Conservation (phyloP, 2,113 vertebrate genomes). For the Odontesthes bonariensis region DNA sequence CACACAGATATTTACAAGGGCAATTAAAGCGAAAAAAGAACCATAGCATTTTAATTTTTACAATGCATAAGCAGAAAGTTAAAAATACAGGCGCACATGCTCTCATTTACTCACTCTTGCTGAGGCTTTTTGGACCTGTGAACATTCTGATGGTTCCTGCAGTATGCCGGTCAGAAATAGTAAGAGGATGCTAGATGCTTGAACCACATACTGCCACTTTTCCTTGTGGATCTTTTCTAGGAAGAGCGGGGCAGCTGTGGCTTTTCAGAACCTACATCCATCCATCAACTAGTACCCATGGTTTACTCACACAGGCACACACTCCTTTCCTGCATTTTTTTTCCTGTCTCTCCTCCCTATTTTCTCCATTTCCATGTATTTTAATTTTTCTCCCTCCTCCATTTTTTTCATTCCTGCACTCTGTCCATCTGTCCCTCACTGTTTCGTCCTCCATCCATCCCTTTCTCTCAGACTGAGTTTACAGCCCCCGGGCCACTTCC, state of each 20-base stretch:
- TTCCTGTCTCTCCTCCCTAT: conserved; percentile 9
- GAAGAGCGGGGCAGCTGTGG: conserved; percentile 76
- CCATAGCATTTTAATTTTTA: conserved; percentile 44
- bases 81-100: conserved; percentile 47
- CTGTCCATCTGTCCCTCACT: conserved; percentile 30
- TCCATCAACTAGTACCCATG: conserved; percentile 74
- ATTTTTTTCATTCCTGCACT: neutral
- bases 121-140: conserved; percentile 39
- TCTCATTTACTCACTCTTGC: conserved; percentile 36
- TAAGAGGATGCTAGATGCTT: conserved; percentile 82
- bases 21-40: conserved; percentile 54
- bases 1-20: conserved; percentile 59
- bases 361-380: conserved; percentile 45
- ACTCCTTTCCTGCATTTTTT: conserved; percentile 21
- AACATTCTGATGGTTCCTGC: conserved; percentile 73
- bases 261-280: conserved; percentile 74
- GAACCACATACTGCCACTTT: conserved; percentile 75
- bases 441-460: conserved; percentile 60
- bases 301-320: conserved; percentile 64
- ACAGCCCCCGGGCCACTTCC: conserved; percentile 73
- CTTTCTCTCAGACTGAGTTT: conserved; percentile 62
- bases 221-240: conserved; percentile 70
- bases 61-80: conserved; percentile 23
- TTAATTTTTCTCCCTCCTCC: conserved; percentile 22
- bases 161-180: conserved; percentile 77